phyloP scores from a whole-genome alignment of 2,888 invertebrate species.

The Pinctada fucata region DNA sequence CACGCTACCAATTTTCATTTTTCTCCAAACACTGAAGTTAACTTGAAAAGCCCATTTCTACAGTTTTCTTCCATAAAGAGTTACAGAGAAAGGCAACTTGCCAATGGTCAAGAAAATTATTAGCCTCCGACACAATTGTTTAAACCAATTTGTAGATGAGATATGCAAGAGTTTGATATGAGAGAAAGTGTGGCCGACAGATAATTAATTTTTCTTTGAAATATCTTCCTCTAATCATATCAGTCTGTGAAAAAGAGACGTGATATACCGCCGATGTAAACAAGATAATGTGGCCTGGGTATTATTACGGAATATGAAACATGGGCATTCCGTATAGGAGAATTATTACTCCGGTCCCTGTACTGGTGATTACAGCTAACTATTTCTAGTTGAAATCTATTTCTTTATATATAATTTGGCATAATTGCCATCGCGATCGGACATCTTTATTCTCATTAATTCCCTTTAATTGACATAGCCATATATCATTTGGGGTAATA shows the following conservation, averaged over 20 bases:
- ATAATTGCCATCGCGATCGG: constrained; percentile 25
- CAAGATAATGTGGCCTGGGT: constrained; percentile 1
- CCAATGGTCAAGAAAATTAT: no score
- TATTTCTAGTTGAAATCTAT: not conserved
- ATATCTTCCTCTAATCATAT: not conserved
- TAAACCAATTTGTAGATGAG: not conserved
- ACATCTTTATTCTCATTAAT: constrained; percentile 38
- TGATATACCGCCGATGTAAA: not conserved
- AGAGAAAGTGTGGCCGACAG: not conserved
- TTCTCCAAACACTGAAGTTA: no score
- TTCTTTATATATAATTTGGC: constrained; percentile 25
- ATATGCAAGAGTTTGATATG: not conserved
- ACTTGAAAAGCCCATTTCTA: no score
- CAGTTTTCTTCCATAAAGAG: no score
- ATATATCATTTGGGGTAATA: constrained; percentile 33
- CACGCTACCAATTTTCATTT: no score
- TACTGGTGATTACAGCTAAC: not conserved
- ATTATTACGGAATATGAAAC: not conserved
- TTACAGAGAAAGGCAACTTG: no score
- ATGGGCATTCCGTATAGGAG: not conserved
- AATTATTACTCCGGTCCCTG: not conserved
- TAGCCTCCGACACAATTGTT: no score
- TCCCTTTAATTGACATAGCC: constrained; percentile 39
- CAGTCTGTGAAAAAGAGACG: not conserved
- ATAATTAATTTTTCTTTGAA: constrained; percentile 1